Evolutionary conservation across 2,113 vertebrate genomes (phyloP).

Genomic region (Tringa solitaria): DNA sequence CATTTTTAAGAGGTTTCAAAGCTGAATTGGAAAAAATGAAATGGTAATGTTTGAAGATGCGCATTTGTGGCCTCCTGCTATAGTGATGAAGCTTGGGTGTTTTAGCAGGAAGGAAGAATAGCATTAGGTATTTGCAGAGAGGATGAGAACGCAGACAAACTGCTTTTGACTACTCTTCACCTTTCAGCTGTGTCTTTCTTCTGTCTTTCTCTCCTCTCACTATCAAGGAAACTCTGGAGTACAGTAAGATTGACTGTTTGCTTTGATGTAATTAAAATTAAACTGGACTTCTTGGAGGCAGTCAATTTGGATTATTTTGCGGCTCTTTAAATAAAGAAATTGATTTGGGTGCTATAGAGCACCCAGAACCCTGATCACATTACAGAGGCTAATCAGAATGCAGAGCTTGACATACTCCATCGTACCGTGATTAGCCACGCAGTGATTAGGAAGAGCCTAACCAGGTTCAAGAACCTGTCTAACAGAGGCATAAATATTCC

Average conservation of each 20-base stretch:
- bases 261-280: neutral
- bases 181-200: neutral
- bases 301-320: neutral
- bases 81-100: neutral
- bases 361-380: neutral
- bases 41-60: neutral
- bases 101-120: neutral
- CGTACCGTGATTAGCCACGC: neutral
- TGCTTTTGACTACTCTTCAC: neutral
- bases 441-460: neutral
- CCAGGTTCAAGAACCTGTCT: neutral
- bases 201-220: neutral
- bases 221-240: neutral
- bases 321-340: neutral
- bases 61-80: neutral
- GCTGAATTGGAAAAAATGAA: neutral
- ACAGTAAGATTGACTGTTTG: neutral
- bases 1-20: neutral
- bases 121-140: neutral
- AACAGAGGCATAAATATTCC: neutral
- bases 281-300: neutral
- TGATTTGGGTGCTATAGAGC: neutral
- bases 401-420: rapidly evolving
- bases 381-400: neutral
- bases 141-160: neutral